Percentiles rank a stretch among this genome's conserved stretches.
Evolutionary conservation across 2,888 invertebrate genomes (phyloP).

Genomic region (Melanostoma scalare): DNA sequence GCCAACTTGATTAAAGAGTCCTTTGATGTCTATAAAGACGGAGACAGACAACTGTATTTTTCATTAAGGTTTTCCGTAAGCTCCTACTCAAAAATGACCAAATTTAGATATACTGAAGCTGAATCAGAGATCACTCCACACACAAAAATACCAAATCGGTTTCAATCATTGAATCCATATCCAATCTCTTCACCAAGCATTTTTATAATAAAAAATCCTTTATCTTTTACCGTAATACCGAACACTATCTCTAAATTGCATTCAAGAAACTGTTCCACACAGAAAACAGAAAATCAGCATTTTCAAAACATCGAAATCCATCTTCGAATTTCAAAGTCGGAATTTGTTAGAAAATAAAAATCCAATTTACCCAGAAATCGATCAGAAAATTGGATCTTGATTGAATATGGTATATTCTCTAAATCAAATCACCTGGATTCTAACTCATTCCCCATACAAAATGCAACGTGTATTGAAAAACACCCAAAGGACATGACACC

Average conservation of each 20-base stretch:
- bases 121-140: too few relatives aligned
- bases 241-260: neutral
- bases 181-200: too few relatives aligned
- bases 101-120: too few relatives aligned
- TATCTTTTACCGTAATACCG: too few relatives aligned
- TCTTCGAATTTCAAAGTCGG: neutral
- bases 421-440: slow-evolving; percentile 73
- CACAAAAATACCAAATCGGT: too few relatives aligned
- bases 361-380: slow-evolving; percentile 66
- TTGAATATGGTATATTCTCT: slow-evolving; percentile 64
- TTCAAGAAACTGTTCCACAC: slow-evolving; percentile 16
- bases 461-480: neutral
- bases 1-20: too few relatives aligned
- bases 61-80: too few relatives aligned
- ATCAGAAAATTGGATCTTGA: slow-evolving; percentile 70
- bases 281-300: neutral
- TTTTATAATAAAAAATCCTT: too few relatives aligned
- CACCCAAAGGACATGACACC: neutral
- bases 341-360: neutral
- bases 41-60: too few relatives aligned
- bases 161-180: slow-evolving; percentile 1
- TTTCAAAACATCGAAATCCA: neutral
- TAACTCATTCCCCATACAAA: slow-evolving; percentile 47
- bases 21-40: too few relatives aligned
- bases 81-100: too few relatives aligned